Conservation (phyloP, 2,797 vertebrate genomes). For the Squalus acanthias region DNA sequence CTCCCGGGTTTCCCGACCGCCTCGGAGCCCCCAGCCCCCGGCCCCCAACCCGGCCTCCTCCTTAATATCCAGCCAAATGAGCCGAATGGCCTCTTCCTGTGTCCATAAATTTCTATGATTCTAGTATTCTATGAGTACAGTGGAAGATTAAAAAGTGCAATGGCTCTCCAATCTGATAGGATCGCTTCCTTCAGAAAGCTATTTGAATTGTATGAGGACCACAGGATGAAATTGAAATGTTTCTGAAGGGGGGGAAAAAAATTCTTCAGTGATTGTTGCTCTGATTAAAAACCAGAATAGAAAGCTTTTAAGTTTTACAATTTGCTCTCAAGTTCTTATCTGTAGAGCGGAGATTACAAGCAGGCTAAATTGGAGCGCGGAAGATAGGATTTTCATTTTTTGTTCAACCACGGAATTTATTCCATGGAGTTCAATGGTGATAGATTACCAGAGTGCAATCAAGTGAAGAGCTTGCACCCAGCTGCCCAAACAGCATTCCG, state of each 20-base stretch:
- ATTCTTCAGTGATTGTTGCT: background rate
- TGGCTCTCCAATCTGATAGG: no score
- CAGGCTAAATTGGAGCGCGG: background rate
- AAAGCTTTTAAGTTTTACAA: background rate
- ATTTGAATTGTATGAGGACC: background rate
- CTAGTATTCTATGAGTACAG: no score
- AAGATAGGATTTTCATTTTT: background rate
- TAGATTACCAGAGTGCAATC: background rate
- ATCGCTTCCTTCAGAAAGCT: background rate
- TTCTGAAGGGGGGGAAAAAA: background rate
- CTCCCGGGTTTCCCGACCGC: no score
- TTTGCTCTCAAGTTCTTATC: background rate
- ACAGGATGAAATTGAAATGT: background rate
- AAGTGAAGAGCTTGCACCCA: background rate
- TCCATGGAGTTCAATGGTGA: background rate
- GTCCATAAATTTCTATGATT: no score
- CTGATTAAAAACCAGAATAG: background rate
- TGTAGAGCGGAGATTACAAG: background rate
- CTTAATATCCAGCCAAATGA: no score
- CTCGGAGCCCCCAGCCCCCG: no score
- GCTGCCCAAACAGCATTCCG: background rate
- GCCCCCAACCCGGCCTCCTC: no score
- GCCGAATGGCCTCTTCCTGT: no score
- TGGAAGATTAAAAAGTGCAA: background rate
- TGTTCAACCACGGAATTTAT: background rate